Base-by-base conservation (phyloP, 2,113 vertebrate genomes). In the Porphyrio hochstetteri region DNA sequence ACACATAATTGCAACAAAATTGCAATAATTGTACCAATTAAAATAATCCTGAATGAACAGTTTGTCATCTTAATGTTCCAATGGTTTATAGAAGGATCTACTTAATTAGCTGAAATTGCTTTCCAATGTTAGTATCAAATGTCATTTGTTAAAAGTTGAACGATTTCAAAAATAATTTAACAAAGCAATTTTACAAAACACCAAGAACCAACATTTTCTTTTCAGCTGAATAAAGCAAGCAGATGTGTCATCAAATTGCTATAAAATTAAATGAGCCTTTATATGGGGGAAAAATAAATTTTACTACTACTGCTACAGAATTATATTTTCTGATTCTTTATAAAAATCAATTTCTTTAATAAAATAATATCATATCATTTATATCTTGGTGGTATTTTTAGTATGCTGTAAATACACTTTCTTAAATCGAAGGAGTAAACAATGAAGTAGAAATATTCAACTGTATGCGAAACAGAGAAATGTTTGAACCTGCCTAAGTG, bases 11-110 rank as follows among this genome's bases (percentile, higher is more conserved):
- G 99, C 98, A 97, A 98, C 98, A 98, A 98, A 99, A 99, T 99
- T 99, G 99, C 98, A 99, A 99, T 99, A 99, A 99, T 99, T 99
- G 99, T 99, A 97, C 98, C 99, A 99, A 99, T 99, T 99, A 99
- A 99, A 99, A 98, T 98, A 99, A 99, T 99, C 98, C 98, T 99
- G 98, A 99, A 99, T 98, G 98, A 99, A 99, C 98, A 98, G 98
- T 99, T 98, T 99, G 98, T 99, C 99, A 99, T 99, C 98, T 99
- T 99, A 99, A 99, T 99, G 99, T 99, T 98, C 98, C 97, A 97
- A 97, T 98, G 98, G 98, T 99, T 98, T 98, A 98, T 97, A 98
- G 98, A 99, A 98, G 98, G 98, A 99, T 98, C 98, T 98, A 98
- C 98, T 98, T 99, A 99, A 99, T 99, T 99, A 99, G 98, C 98